Evolutionary conservation across 2,113 vertebrate species (phyloP), one percentile per base, ranked within the genome.

Genomic region (Todiramphus chloris): DNA sequence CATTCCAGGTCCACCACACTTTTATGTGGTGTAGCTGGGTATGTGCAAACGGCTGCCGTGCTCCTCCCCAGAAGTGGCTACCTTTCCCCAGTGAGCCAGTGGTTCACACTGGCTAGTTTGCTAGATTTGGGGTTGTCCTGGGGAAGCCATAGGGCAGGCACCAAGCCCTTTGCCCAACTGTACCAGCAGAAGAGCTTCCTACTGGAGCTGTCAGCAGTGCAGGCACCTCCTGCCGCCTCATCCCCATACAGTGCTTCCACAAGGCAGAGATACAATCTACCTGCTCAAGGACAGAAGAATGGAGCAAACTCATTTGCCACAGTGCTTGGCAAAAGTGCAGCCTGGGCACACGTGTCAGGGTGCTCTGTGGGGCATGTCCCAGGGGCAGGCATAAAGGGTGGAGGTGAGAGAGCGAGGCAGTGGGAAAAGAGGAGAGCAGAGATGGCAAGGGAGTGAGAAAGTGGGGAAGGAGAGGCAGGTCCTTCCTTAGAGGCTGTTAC

Each of bases 291-390:
- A 58, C 55, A 81, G n/a, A 6, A 43, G 55, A 60, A 46, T 12
- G n/a, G 27, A 84, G 25, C 60, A 67, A 30, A 53, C 10, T 8
- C 0, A 0, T 37, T 30, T 19, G 20, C 70, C 2, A 2, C 1
- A 33, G 64, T 3, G 27, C 39, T 16, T 0, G 7, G 53, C 0
- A 6, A 14, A 68, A 53, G 15, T 1, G 4, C 39, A 4, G 9
- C 1, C 37, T 1, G 2, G 15, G 21, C 48, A 20, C 35, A 6
- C 0, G 0, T 2, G 24, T 10, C 0, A 1, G 43, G 28, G 44
- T 0, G 2, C 28, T 35, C 79, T 14, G 35, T 9, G 27, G 55
- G 72, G 44, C 20, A 8, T 13, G 24, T 59, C 25, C n/a, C 1
- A 0, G 13, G 46, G 44, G 5, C 48, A 39, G 78, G n/a, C 28